Evolutionary conservation across 2,113 vertebrate genomes (phyloP).

Genomic region (Thomomys bottae): DNA sequence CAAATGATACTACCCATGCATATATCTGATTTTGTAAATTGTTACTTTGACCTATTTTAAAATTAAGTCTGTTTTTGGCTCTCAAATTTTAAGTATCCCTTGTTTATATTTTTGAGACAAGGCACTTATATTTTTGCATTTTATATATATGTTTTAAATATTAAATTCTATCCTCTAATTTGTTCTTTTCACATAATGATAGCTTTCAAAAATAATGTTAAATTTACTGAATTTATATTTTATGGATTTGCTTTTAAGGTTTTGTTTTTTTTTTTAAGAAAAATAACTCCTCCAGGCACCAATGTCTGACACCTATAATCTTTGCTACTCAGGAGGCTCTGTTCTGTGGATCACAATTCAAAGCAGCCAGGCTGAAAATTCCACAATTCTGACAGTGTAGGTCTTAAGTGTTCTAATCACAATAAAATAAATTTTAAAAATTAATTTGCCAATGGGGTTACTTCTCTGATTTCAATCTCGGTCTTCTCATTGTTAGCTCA

Average conservation of each 20-base stretch:
- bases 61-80: background rate
- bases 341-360: too few species aligned
- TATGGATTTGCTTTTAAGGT: background rate
- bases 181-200: background rate
- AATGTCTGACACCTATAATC: too few species aligned
- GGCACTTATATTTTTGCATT: background rate
- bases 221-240: background rate
- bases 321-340: too few species aligned
- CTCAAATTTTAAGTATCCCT: background rate
- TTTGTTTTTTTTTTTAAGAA: background rate
- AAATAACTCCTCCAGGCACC: too few species aligned
- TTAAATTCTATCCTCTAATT: background rate
- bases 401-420: background rate
- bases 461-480: too few species aligned
- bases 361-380: too few species aligned
- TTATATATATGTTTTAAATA: background rate
- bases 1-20: background rate
- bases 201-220: background rate
- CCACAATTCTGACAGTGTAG: too few species aligned
- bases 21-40: background rate
- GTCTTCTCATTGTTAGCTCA: too few species aligned
- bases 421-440: constrained; percentile 11
- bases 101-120: background rate
- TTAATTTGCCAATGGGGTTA: background rate
- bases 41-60: background rate